Conservation (phyloP, 2,797 vertebrate species). For the Gymnothorax reevesii region DNA sequence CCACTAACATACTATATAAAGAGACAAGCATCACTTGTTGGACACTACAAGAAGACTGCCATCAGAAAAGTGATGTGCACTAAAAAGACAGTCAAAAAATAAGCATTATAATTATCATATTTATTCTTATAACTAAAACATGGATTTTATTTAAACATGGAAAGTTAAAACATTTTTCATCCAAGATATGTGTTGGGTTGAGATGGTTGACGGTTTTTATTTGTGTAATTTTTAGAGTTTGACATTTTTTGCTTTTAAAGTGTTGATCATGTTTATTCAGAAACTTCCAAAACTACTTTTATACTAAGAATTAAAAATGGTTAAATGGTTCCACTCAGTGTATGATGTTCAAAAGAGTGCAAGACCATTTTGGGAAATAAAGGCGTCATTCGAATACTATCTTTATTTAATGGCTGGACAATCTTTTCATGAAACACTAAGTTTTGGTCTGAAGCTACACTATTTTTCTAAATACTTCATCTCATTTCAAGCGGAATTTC, state of each 20-base stretch:
- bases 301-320: neutral
- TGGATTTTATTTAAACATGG: neutral
- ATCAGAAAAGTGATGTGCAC: neutral
- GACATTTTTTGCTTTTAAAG: neutral
- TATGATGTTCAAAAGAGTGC: neutral
- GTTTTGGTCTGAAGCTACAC: neutral
- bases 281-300: neutral
- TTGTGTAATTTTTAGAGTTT: neutral
- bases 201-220: neutral
- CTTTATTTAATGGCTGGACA: neutral
- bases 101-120: neutral
- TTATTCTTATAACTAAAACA: neutral
- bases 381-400: neutral
- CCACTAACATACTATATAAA: neutral
- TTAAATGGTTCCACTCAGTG: neutral
- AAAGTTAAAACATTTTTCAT: neutral
- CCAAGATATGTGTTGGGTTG: neutral
- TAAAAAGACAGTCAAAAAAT: neutral
- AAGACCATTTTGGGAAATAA: neutral
- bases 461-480: neutral
- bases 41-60: neutral
- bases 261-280: neutral
- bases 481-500: neutral
- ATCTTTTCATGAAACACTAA: neutral
- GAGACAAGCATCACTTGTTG: neutral